These are phyloP conservation scores for Lasioglossum marginatum DNA, from an alignment of 2,888 invertebrate species.

Conservation along the genomic window DNA sequence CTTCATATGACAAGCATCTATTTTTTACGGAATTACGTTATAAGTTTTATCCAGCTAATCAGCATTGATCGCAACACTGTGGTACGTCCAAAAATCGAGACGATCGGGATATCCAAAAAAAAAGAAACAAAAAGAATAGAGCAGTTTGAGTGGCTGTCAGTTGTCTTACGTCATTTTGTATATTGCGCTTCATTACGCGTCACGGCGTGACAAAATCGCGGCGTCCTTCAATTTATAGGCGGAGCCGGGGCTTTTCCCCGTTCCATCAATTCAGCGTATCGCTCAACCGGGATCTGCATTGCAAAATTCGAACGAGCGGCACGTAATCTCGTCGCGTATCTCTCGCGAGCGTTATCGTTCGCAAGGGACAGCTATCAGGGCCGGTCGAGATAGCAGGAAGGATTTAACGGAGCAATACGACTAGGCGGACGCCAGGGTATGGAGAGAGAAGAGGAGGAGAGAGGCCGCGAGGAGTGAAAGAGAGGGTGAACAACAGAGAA, in stretches of 20 bases:
- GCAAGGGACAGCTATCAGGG: constrained; percentile 57
- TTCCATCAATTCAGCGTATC: constrained; percentile 64
- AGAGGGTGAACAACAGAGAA: neutral
- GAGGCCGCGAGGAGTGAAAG: neutral
- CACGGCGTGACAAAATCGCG: constrained; percentile 48
- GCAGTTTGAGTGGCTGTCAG: constrained; percentile 19
- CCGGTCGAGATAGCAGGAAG: constrained; percentile 63
- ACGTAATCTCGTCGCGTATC: constrained; percentile 65
- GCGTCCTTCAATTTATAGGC: constrained; percentile 53
- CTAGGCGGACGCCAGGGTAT: constrained; percentile 23
- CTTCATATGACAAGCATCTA: too few species aligned
- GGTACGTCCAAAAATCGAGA: neutral
- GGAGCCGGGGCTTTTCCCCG: constrained; percentile 39
- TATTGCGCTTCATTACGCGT: constrained; percentile 48
- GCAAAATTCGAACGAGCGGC: constrained; percentile 69
- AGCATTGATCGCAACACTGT: too few species aligned
- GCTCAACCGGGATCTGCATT: constrained; percentile 66
- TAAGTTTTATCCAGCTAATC: too few species aligned
- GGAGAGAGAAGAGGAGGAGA: neutral
- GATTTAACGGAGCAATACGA: constrained; percentile 66
- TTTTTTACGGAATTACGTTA: too few species aligned
- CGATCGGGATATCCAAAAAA: neutral
- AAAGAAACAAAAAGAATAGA: neutral
- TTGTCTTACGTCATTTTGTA: constrained; percentile 43
- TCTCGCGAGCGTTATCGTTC: constrained; percentile 62